These are phyloP conservation scores for Manis pentadactyla DNA, from an alignment of 2,797 vertebrate species.

Conservation along the genomic window DNA sequence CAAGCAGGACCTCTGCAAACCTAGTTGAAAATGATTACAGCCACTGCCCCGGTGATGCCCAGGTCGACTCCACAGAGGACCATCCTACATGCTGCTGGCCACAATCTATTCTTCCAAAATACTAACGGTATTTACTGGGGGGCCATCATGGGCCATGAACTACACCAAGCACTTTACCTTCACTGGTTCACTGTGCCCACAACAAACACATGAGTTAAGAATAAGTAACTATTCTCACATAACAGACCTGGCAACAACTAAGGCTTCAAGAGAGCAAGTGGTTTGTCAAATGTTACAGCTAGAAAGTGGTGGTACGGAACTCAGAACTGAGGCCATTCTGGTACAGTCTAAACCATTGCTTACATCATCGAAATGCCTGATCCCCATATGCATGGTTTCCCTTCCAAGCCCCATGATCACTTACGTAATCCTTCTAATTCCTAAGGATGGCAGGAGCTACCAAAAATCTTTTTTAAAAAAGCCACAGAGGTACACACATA, in stretches of 20 bases:
- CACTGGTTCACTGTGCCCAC: not conserved
- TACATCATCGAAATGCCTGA: not conserved
- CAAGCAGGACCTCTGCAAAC: not conserved
- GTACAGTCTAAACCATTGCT: rapidly evolving
- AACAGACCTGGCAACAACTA: not conserved
- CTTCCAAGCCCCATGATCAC: not conserved
- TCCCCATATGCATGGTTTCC: not conserved
- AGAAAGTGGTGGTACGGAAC: not conserved
- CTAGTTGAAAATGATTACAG: not conserved
- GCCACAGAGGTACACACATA: not conserved
- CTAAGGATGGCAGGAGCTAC: not conserved
- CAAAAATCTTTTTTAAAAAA: not conserved
- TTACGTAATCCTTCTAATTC: not conserved
- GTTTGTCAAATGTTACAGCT: not conserved
- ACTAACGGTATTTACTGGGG: not conserved
- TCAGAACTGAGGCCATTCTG: not conserved
- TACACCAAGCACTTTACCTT: not conserved
- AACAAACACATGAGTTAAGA: not conserved
- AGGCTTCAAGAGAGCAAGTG: not conserved
- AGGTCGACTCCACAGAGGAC: not conserved
- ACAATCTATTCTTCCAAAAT: not conserved
- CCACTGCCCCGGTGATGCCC: not conserved
- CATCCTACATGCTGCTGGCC: not conserved
- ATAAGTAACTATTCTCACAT: not conserved
- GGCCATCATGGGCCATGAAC: rapidly evolving